These are phyloP conservation scores for Erythrocercus mccallii DNA, from an alignment of 2,113 vertebrate species.

Conservation along the genomic window DNA sequence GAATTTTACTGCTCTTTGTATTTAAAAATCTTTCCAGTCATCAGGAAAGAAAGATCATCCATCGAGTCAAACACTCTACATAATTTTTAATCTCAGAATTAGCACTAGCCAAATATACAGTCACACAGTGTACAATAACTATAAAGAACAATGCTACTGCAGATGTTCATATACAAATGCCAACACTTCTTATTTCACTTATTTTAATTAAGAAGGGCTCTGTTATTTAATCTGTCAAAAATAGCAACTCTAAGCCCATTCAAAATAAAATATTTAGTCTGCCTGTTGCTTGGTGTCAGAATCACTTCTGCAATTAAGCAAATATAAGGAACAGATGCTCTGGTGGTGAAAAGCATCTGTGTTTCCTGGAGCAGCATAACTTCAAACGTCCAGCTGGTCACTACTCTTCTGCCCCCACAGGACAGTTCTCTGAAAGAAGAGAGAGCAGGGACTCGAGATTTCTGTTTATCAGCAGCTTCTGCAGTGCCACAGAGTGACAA, in stretches of 20 bases:
- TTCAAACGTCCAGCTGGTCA: not conserved
- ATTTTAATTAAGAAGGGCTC: conserved; percentile 50
- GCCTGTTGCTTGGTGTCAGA: not conserved
- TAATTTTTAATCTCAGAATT: conserved; percentile 32
- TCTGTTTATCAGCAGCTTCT: not conserved
- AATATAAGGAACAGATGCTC: not conserved
- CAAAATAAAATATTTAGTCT: conserved; percentile 34
- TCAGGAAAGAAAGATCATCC: not conserved
- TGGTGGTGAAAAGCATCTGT: not conserved
- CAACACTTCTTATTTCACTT: conserved; percentile 51
- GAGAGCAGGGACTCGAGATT: rapidly evolving
- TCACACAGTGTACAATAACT: not conserved
- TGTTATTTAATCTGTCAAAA: conserved; percentile 38
- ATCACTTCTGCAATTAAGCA: not conserved
- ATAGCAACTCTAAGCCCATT: not conserved
- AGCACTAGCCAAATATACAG: not conserved
- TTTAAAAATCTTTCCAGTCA: not conserved
- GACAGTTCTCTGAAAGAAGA: not conserved
- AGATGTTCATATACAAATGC: conserved; percentile 51
- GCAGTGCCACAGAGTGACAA: not conserved
- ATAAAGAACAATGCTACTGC: conserved; percentile 1
- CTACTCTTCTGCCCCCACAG: not conserved
- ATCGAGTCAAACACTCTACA: not conserved
- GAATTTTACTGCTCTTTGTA: conserved; percentile 18
- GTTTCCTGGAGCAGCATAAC: not conserved